phyloP scores from a whole-genome alignment of 2,113 vertebrate genomes.

The Alexandromys fortis region DNA sequence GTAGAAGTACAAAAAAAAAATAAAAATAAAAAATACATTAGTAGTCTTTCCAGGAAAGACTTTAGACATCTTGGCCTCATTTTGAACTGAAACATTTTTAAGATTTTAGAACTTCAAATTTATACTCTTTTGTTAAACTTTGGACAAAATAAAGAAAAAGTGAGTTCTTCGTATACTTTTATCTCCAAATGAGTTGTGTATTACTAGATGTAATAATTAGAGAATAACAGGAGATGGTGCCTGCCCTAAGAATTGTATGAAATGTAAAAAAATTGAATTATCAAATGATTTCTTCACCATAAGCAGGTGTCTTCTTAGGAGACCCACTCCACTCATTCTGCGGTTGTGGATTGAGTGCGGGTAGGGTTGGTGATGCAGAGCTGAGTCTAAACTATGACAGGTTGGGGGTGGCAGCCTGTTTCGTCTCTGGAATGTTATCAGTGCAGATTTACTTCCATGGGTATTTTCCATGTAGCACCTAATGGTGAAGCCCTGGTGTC shows the following conservation, averaged over 20 bases:
- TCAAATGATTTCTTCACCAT: neutral
- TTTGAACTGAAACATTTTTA: conserved; percentile 27
- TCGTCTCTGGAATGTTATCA: neutral
- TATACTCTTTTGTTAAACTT: neutral
- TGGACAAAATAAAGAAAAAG: neutral
- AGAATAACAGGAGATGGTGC: neutral
- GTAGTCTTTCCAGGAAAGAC: neutral
- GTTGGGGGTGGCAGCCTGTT: too few relatives aligned
- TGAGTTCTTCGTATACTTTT: neutral
- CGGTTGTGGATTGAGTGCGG: neutral
- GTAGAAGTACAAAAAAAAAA: neutral
- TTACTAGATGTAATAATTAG: neutral
- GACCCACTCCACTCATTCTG: neutral
- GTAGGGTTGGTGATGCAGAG: neutral
- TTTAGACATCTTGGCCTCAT: conserved; percentile 34
- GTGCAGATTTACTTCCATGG: neutral
- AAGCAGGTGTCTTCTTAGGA: neutral
- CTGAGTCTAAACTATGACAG: neutral
- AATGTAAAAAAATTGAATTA: neutral
- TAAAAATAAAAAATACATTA: conserved; percentile 34
- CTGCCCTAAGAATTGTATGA: neutral
- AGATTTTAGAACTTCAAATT: conserved; percentile 44
- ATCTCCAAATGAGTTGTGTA: neutral
- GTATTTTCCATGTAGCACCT: neutral
- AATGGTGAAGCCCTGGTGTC: rapidly evolving